Evolutionary conservation across 1,140 invertebrate species (phyloP), one percentile per base, ranked within the genome.

Genomic region (Kradibia gibbosae): DNA sequence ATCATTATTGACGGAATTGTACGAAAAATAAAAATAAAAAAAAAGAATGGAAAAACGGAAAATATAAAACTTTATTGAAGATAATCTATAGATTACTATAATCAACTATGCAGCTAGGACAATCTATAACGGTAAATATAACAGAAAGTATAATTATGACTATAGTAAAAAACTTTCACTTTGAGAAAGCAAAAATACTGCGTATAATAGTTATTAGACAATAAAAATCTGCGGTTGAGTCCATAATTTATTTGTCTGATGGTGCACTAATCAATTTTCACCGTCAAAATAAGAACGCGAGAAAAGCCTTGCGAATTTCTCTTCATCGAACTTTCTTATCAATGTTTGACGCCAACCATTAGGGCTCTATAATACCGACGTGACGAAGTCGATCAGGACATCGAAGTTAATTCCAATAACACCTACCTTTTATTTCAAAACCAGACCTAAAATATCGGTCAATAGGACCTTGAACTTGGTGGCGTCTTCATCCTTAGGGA

Each of bases 81-180:
- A 67, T 73, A 73, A 73, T 15, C 71, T 67, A 34, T 76, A 65
- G 20, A 81, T 45, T 31, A 48, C 11, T 22, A 73, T n/a, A 17
- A 50, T 28, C 28, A 50, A 53, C 71, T 34, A 36, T 73, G 48
- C 75, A 65, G 65, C 65, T 57, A 39, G 25, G 57, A 48, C 53
- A 20, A 20, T 4, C 20, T n/a, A 31, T 17, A 50, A 31, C 42
- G 60, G 55, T 72, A 72, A 70, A 71, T 45, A 53, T 28, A 75
- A 42, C 72, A 39, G 72, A 81, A 76, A 81, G 80, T 70, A 70
- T n/a, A n/a, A n/a, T 57, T 48, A 25, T 39, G 70, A 39, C 39
- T 71, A 42, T 67, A 80, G 15, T 67, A 81, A 81, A 81, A 81
- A 76, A 62, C 80, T 81, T 81, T 81, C 80, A 75, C 80, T 36